Percentiles rank a stretch among this genome's conserved stretches.
Evolutionary conservation across 2,113 vertebrate genomes (phyloP).

Genomic region (Emydura subglobosa): DNA sequence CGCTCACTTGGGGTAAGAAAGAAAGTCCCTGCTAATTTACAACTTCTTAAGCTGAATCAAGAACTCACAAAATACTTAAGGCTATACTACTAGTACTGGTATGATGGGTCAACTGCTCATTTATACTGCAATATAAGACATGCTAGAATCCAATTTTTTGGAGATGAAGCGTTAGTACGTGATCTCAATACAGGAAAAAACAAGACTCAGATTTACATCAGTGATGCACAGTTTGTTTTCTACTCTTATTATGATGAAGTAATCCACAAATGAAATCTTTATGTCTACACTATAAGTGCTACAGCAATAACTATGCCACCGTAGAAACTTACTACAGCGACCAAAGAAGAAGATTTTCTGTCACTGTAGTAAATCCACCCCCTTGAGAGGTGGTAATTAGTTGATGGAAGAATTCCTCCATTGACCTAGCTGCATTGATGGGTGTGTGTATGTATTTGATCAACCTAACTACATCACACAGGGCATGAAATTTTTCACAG

Average conservation of each 20-base stretch:
- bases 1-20: neutral
- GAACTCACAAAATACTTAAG: neutral
- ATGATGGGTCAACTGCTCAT: neutral
- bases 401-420: too few relatives aligned
- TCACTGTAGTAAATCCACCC: too few relatives aligned
- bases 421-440: too few relatives aligned
- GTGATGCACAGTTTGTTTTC: neutral
- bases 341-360: too few relatives aligned
- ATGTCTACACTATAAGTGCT: neutral
- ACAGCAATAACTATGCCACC: neutral
- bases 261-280: neutral
- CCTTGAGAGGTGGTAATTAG: too few relatives aligned
- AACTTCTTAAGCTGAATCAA: neutral
- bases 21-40: neutral
- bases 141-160: neutral
- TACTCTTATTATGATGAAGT: neutral
- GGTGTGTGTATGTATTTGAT: neutral
- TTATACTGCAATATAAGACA: neutral
- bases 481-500: neutral
- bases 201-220: neutral
- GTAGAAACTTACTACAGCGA: neutral
- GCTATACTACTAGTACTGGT: neutral
- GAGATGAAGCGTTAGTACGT: neutral
- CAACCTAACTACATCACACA: neutral
- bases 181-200: neutral